phyloP scores from a whole-genome alignment of 2,888 invertebrate species.

The Drymonia ruficornis region DNA sequence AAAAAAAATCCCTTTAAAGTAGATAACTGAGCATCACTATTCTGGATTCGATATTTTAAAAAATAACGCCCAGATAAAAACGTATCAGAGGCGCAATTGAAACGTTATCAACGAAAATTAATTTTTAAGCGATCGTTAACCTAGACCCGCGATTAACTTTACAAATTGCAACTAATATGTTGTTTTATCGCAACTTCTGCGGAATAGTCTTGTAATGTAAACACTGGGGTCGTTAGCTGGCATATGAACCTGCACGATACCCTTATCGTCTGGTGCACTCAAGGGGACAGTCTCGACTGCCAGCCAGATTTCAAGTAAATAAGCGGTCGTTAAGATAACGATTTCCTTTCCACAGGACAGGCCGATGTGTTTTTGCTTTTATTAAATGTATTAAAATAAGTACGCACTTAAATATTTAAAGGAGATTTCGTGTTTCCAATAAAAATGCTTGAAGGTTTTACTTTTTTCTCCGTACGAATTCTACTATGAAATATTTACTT shows the following conservation, averaged over 20 bases:
- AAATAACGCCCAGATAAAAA: not conserved
- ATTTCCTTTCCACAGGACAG: constrained; percentile 76
- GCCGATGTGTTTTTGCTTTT: constrained; percentile 68
- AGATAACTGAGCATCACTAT: too few relatives aligned
- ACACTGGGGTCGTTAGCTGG: constrained; percentile 81
- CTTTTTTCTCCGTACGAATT: too few relatives aligned
- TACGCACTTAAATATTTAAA: constrained; percentile 58
- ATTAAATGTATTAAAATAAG: constrained; percentile 67
- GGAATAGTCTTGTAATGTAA: constrained; percentile 66
- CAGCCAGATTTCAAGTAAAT: constrained; percentile 81
- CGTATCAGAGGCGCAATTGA: constrained; percentile 40
- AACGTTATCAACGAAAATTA: constrained; percentile 63
- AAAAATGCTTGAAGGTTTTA: constrained; percentile 39
- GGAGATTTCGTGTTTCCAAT: constrained; percentile 63
- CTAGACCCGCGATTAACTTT: constrained; percentile 65
- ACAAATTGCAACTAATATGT: constrained; percentile 69
- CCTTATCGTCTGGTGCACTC: constrained; percentile 76
- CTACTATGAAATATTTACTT: too few relatives aligned
- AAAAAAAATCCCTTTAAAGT: too few relatives aligned
- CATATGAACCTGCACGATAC: constrained; percentile 74
- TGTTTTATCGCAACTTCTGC: constrained; percentile 65
- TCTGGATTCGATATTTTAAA: not conserved
- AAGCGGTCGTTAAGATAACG: constrained; percentile 79
- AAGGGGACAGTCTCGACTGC: constrained; percentile 67
- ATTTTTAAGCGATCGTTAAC: constrained; percentile 75